A percentile compares a stretch with the other conserved stretches of the same genome.
These are phyloP conservation scores for Prenolepis imparis DNA, from an alignment of 2,888 invertebrate genomes.

Conservation along the genomic window DNA sequence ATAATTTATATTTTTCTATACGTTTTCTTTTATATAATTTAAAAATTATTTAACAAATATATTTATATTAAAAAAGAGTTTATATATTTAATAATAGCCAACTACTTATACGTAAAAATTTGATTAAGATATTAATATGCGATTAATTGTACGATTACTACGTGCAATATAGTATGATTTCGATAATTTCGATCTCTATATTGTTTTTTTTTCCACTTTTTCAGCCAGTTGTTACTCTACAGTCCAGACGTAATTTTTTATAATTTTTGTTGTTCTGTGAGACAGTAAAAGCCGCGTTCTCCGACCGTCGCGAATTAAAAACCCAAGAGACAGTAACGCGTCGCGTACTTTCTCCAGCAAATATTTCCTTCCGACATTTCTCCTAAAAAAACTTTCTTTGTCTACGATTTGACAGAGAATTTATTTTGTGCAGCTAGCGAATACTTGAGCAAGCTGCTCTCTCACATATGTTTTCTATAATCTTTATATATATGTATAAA, in stretches of 20 bases:
- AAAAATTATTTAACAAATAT: not conserved
- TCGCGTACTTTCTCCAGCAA: constrained; percentile 34
- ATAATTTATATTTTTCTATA: not conserved
- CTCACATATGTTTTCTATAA: not conserved
- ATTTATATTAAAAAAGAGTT: not conserved
- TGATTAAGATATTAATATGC: not conserved
- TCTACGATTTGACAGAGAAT: constrained; percentile 31
- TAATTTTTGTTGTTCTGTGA: constrained; percentile 39
- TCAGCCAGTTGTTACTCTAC: not conserved
- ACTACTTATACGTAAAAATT: not conserved
- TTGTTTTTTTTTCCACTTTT: not conserved
- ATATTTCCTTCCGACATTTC: constrained; percentile 42
- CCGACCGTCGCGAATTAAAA: constrained; percentile 29
- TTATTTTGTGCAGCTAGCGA: constrained; percentile 21
- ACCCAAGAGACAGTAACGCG: constrained; percentile 38
- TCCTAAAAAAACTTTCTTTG: constrained; percentile 37
- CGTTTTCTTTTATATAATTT: not conserved
- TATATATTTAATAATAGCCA: not conserved
- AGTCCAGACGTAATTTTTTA: constrained; percentile 41
- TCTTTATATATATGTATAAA: not conserved
- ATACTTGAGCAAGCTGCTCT: constrained; percentile 30
- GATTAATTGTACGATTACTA: not conserved
- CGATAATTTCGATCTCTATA: not conserved
- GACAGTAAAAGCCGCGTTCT: constrained; percentile 39
- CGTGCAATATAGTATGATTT: not conserved